phyloP scores from a whole-genome alignment of 2,888 invertebrate species.

The Noctua comes region DNA sequence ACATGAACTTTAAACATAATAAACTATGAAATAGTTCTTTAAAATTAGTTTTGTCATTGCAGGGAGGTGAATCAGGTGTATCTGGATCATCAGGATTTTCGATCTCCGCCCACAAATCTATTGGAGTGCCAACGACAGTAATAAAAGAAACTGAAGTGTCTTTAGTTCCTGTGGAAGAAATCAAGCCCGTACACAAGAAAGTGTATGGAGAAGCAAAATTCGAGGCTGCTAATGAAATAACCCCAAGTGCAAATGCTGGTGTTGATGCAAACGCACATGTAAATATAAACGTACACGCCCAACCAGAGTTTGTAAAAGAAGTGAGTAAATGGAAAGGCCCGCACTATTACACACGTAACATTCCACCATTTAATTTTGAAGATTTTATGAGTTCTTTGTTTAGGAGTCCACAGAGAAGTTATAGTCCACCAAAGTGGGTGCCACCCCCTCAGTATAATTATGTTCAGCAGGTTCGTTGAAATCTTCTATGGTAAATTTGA shows the following conservation, averaged over 20 bases:
- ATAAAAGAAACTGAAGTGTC: constrained; percentile 71
- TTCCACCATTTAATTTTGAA: constrained; percentile 69
- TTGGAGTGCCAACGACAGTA: constrained; percentile 69
- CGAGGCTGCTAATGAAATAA: constrained; percentile 78
- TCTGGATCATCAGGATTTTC: constrained; percentile 77
- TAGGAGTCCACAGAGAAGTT: constrained; percentile 69
- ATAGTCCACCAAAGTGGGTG: constrained; percentile 66
- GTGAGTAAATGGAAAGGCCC: constrained; percentile 78
- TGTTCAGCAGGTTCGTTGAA: constrained; percentile 77
- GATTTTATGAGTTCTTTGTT: constrained; percentile 73
- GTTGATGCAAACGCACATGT: constrained; percentile 63
- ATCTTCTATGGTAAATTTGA: constrained; percentile 35
- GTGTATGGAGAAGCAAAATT: constrained; percentile 75
- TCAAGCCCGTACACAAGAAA: constrained; percentile 68
- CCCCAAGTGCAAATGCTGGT: constrained; percentile 67
- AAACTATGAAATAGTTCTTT: not conserved
- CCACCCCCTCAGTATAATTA: constrained; percentile 64
- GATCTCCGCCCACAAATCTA: constrained; percentile 76
- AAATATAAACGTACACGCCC: constrained; percentile 69
- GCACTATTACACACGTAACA: constrained; percentile 47
- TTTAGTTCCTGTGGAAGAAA: constrained; percentile 65
- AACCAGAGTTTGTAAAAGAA: constrained; percentile 79
- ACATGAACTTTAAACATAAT: not conserved
- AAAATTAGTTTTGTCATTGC: constrained; percentile 43
- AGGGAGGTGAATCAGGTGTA: constrained; percentile 79